These are phyloP conservation scores for Orientallactaga bullata DNA, from an alignment of 2,113 vertebrate genomes.

Conservation along the genomic window DNA sequence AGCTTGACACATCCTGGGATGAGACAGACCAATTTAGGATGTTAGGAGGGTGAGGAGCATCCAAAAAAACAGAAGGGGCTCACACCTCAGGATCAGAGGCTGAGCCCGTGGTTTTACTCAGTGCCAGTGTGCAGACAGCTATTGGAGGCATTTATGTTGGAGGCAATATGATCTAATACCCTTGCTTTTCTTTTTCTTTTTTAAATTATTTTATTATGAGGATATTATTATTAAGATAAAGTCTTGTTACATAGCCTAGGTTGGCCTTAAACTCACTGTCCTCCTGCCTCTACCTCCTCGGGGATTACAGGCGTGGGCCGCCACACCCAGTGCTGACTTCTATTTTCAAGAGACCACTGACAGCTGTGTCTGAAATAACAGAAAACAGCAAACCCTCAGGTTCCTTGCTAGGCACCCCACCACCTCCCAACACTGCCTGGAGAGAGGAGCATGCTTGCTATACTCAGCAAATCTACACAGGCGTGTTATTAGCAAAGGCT, in stretches of 20 bases:
- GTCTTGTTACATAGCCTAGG: neutral
- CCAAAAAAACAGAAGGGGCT: neutral
- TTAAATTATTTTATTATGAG: neutral
- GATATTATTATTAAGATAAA: neutral
- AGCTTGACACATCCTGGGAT: fast-evolving
- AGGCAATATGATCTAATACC: too few species aligned
- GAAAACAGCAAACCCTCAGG: neutral
- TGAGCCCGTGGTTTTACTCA: neutral
- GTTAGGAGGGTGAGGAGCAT: neutral
- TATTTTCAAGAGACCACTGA: neutral
- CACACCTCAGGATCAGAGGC: fast-evolving
- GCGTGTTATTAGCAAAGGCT: neutral
- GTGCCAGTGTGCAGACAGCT: neutral
- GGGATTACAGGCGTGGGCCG: neutral
- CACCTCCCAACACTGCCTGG: neutral
- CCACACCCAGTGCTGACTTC: slow-evolving; percentile 13
- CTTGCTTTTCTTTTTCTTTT: neutral
- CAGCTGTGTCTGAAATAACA: neutral
- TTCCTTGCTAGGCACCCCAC: neutral
- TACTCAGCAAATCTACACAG: fast-evolving
- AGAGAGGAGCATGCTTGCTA: too few species aligned
- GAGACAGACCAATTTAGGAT: neutral
- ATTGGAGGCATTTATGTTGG: neutral
- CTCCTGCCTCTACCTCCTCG: neutral
- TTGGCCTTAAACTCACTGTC: neutral